Base-by-base conservation (phyloP, 1,140 invertebrate genomes). In the Agrilus planipennis region DNA sequence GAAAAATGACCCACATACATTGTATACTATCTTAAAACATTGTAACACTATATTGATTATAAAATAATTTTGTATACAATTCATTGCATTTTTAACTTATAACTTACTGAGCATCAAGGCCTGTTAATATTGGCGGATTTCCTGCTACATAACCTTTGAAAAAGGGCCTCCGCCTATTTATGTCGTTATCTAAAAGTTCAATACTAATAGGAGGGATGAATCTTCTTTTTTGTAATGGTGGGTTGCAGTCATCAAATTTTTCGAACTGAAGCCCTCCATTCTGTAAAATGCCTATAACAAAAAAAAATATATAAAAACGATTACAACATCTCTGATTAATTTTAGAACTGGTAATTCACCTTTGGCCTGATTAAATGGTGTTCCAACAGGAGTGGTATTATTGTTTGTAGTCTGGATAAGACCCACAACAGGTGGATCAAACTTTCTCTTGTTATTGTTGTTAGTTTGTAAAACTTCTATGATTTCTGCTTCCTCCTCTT, bases 401-500 rank as follows among this genome's bases (percentile, higher is more conserved):
- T 44, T 48, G n/a, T n/a, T n/a, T n/a, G n/a, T n/a, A n/a, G n/a
- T n/a, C n/a, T n/a, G n/a, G n/a, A n/a, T n/a, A n/a, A n/a, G n/a
- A n/a, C n/a, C n/a, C n/a, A n/a, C n/a, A n/a, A n/a, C 28, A 28
- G 37, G 27, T 10, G 23, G 19, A 21, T 36, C 34, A 20, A 39
- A 23, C n/a, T 25, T 15, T 7, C 38, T 25, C 29, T 44, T 50
- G n/a, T 44, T 45, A 17, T 51, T 44, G 12, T 45, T 39, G 42
- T 58, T 57, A 34, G 51, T 58, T 31, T 57, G 52, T 11, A 61
- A 52, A 12, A 61, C 41, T 16, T 50, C 52, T 46, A 55, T 32
- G 11, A 62, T 47, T 51, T 61, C 42, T 47, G 61, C 44, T 54
- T 68, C 49, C 61, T 69, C 58, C 44, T 70, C 49, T 58, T 69